These are phyloP conservation scores for Montipora sp. DNA, from an alignment of 64 coral and sea anemone species.

Conservation along the genomic window DNA sequence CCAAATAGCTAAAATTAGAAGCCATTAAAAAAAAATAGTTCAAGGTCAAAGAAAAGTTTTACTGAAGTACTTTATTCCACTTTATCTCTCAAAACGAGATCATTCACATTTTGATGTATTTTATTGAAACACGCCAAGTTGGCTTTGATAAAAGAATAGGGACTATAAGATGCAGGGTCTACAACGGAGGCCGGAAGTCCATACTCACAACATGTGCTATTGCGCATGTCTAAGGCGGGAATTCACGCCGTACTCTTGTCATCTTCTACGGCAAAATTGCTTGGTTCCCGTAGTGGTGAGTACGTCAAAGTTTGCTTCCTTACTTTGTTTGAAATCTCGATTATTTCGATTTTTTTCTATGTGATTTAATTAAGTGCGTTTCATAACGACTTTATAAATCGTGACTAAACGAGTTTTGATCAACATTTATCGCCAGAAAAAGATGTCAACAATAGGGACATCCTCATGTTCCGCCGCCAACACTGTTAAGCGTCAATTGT, in stretches of 20 bases:
- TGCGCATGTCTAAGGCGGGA: neutral
- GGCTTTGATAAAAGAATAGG: neutral
- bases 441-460: neutral
- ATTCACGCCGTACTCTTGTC: neutral
- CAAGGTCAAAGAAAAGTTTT: no score
- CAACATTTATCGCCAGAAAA: neutral
- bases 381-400: neutral
- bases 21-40: no score
- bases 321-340: neutral
- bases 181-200: neutral
- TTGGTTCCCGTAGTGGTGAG: neutral
- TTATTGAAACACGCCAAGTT: no score
- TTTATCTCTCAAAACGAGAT: no score
- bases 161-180: neutral
- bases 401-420: neutral
- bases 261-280: slow-evolving; percentile 22
- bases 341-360: neutral
- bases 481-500: neutral
- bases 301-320: neutral
- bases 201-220: neutral
- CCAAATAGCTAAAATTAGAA: no score
- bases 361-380: neutral
- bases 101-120: no score
- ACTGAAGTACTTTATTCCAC: no score
- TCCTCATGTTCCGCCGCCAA: neutral